A percentile compares a stretch with the other conserved stretches of the same genome.
phyloP scores from a whole-genome alignment of 2,797 vertebrate genomes.

The Tenualosa thibaudeaui region DNA sequence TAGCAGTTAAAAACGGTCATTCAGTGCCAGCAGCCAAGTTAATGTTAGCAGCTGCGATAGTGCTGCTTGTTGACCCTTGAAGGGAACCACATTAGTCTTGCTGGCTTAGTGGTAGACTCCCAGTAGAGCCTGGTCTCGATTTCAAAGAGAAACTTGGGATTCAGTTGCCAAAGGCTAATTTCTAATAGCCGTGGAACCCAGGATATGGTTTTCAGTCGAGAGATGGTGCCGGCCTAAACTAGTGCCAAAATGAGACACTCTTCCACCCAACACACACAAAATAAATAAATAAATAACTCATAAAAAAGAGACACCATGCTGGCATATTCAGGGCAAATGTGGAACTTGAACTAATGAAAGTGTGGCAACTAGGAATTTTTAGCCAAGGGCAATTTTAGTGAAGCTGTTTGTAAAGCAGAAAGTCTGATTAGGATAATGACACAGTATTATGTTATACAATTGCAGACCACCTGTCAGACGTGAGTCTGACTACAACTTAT shows the following conservation, averaged over 20 bases:
- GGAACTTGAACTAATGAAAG: neutral
- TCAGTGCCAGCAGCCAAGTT: neutral
- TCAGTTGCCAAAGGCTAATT: constrained; percentile 1
- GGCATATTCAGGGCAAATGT: neutral
- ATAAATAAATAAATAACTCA: neutral
- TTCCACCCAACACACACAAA: neutral
- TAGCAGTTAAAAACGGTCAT: neutral
- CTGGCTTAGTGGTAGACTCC: neutral
- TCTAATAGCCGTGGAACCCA: neutral
- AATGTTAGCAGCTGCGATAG: neutral
- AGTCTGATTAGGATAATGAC: neutral
- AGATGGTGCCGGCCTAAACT: neutral
- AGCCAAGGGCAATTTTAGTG: neutral
- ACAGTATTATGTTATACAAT: neutral
- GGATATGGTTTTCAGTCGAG: neutral
- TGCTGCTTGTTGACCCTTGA: constrained; percentile 23
- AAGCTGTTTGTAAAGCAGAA: neutral
- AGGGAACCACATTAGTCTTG: neutral
- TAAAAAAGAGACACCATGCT: neutral
- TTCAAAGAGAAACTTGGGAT: constrained; percentile 6
- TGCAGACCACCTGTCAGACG: too few species aligned
- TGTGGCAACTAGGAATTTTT: neutral
- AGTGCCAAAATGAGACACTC: neutral
- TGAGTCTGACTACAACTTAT: too few species aligned
- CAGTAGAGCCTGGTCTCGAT: neutral